Evolutionary conservation across 2,888 invertebrate genomes (phyloP).

Genomic region (Hyles lineata): DNA sequence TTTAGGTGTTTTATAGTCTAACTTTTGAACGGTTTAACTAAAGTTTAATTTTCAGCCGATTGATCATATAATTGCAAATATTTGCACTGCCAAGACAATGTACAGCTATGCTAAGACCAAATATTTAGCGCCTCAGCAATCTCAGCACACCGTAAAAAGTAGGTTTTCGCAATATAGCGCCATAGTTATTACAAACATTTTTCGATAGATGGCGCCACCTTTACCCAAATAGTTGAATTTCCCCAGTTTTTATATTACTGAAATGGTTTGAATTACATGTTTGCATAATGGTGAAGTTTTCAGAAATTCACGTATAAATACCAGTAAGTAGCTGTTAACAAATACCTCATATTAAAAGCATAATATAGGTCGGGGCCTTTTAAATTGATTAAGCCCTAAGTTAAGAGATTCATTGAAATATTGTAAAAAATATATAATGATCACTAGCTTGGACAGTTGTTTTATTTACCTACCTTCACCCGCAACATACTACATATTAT

Average conservation of each 20-base stretch:
- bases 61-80: too few species aligned
- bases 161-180: too few species aligned
- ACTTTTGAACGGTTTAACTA: too few species aligned
- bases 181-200: background rate
- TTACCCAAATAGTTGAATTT: too few species aligned
- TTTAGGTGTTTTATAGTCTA: too few species aligned
- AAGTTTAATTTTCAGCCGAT: too few species aligned
- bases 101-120: too few species aligned
- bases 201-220: background rate
- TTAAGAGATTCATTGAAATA: slow-evolving; percentile 40
- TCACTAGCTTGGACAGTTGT: slow-evolving; percentile 21
- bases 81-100: too few species aligned
- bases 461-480: background rate
- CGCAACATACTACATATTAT: background rate
- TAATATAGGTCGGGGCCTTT: slow-evolving; percentile 33
- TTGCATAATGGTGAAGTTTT: slow-evolving; percentile 1
- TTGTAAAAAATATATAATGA: slow-evolving; percentile 23
- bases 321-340: slow-evolving; percentile 2
- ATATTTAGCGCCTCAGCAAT: too few species aligned
- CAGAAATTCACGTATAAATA: background rate
- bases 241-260: background rate
- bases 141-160: too few species aligned
- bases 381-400: slow-evolving; percentile 35
- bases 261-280: background rate
- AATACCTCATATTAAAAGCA: background rate